phyloP scores from a whole-genome alignment of 2,888 invertebrate genomes.

The Bellardia pandia region DNA sequence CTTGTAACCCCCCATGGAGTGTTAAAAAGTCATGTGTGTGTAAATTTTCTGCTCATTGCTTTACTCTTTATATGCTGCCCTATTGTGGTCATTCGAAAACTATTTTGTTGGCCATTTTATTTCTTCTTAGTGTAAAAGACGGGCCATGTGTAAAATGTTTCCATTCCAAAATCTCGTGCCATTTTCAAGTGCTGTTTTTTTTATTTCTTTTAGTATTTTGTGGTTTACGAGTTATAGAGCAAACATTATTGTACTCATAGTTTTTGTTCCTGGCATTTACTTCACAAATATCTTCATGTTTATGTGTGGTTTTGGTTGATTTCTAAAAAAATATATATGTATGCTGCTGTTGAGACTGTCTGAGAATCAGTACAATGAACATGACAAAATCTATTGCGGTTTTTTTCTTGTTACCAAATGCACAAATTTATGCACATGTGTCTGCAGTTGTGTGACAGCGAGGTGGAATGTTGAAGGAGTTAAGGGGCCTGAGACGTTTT shows the following conservation, averaged over 20 bases:
- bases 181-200: constrained; percentile 13
- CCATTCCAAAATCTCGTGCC: constrained; percentile 43
- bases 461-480: not conserved
- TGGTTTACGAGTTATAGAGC: constrained; percentile 58
- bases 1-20: constrained; percentile 19
- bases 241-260: constrained; percentile 7
- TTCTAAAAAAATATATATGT: constrained; percentile 29
- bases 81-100: constrained; percentile 61
- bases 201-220: constrained; percentile 35
- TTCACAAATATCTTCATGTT: not conserved
- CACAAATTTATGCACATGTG: constrained; percentile 8
- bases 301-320: constrained; percentile 26
- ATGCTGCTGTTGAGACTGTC: constrained; percentile 46
- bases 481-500: not conserved
- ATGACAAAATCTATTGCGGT: constrained; percentile 68
- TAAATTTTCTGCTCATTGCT: not conserved
- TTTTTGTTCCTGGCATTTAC: constrained; percentile 19
- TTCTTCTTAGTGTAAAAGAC: not conserved
- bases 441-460: not conserved
- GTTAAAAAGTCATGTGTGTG: constrained; percentile 39
- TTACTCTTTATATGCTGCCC: not conserved
- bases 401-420: constrained; percentile 5
- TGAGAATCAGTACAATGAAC: constrained; percentile 60
- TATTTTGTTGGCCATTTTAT: constrained; percentile 42
- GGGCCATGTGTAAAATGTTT: constrained; percentile 7